phyloP scores from a whole-genome alignment of 2,113 vertebrate genomes.

The Ammodytes dubius region DNA sequence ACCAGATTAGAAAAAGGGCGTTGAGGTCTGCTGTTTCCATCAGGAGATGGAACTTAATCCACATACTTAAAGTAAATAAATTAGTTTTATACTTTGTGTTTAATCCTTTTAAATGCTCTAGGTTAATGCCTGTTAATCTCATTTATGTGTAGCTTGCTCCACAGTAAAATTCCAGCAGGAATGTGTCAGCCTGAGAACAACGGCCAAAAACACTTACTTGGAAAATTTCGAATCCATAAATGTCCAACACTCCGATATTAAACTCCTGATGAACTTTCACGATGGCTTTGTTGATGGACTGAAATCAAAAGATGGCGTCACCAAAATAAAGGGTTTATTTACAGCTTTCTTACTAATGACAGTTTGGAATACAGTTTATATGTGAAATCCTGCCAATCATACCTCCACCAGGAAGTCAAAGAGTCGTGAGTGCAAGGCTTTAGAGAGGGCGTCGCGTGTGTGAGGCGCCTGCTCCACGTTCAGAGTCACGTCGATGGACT shows the following conservation, averaged over 20 bases:
- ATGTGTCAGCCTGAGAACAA: conserved; percentile 16
- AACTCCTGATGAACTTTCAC: conserved; percentile 95
- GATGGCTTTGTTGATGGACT: conserved; percentile 99
- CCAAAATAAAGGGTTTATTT: not conserved
- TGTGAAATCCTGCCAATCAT: conserved; percentile 16
- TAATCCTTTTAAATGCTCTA: conserved; percentile 71
- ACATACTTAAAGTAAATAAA: conserved; percentile 48
- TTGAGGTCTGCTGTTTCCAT: conserved; percentile 63
- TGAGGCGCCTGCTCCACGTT: conserved; percentile 98
- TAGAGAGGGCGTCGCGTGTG: conserved; percentile 96
- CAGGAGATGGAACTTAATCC: conserved; percentile 72
- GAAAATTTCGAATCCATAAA: conserved; percentile 99
- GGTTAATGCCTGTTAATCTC: conserved; percentile 60
- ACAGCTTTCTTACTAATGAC: not conserved
- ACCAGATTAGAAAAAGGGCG: conserved; percentile 71
- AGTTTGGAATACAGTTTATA: not conserved
- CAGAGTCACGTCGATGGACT: conserved; percentile 95
- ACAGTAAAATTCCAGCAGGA: conserved; percentile 3
- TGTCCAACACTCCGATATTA: conserved; percentile 96
- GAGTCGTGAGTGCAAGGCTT: conserved; percentile 93
- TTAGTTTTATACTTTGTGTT: conserved; percentile 63
- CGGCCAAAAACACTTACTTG: conserved; percentile 84
- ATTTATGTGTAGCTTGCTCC: conserved; percentile 42
- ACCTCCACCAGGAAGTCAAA: conserved; percentile 98
- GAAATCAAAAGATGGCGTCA: conserved; percentile 58